These are phyloP conservation scores for Pterocles burchelli DNA, from an alignment of 2,113 vertebrate genomes.

Conservation along the genomic window DNA sequence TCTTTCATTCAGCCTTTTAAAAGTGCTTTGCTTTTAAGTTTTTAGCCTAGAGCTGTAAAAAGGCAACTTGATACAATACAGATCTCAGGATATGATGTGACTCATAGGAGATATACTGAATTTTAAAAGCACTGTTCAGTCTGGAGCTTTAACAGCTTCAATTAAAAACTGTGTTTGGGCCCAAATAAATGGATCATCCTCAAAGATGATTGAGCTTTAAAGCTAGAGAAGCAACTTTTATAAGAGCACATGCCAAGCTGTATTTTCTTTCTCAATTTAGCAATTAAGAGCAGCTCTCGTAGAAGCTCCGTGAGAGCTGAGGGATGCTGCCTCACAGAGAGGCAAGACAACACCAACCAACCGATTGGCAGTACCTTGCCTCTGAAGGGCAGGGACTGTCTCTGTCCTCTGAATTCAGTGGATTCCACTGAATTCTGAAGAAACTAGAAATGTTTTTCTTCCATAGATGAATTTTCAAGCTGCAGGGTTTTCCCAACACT, in stretches of 20 bases:
- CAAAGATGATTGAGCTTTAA: neutral
- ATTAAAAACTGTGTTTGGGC: neutral
- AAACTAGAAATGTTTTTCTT: neutral
- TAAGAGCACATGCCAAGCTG: neutral
- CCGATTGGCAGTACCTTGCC: neutral
- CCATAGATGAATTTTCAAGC: neutral
- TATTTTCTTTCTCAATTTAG: neutral
- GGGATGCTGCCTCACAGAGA: neutral
- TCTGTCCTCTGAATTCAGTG: neutral
- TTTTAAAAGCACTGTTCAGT: slow-evolving; percentile 9
- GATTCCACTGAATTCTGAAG: neutral
- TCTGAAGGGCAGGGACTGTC: neutral
- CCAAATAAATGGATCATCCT: neutral
- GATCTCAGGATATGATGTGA: neutral
- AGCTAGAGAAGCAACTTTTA: neutral
- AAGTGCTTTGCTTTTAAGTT: slow-evolving; percentile 27
- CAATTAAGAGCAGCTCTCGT: neutral
- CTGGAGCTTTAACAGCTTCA: slow-evolving; percentile 2
- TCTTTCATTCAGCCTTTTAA: slow-evolving; percentile 20
- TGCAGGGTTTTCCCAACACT: neutral
- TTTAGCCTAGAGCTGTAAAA: slow-evolving; percentile 41
- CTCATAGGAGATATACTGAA: neutral
- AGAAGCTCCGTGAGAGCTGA: neutral
- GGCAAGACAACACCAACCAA: neutral
- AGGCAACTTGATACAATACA: neutral